These are phyloP conservation scores for Branchellion lobata DNA, from an alignment of 2,888 invertebrate species.

Conservation along the genomic window DNA sequence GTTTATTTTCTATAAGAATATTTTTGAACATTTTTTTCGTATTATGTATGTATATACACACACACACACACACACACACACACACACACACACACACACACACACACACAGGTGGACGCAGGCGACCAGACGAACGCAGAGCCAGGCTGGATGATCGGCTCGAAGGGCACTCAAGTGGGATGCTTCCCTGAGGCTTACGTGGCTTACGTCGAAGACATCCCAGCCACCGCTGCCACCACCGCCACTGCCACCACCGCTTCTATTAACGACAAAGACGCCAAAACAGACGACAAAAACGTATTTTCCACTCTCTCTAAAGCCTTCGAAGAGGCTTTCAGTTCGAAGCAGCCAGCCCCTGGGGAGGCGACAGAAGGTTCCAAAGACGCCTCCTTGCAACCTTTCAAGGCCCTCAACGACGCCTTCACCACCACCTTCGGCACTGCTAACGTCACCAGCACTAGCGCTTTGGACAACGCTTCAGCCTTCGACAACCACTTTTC, in stretches of 20 bases:
- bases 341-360: not conserved
- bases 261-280: too few species aligned
- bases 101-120: conserved; percentile 60
- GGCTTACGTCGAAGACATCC: conserved; percentile 50
- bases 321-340: conserved; percentile 8
- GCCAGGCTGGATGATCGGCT: conserved; percentile 77
- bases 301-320: conserved; percentile 1
- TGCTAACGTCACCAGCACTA: conserved; percentile 6
- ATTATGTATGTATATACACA: too few species aligned
- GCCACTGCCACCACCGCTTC: not conserved
- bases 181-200: conserved; percentile 96
- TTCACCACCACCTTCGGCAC: conserved; percentile 1
- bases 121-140: conserved; percentile 79
- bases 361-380: not conserved
- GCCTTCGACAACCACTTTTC: not conserved
- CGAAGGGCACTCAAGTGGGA: conserved; percentile 74
- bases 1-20: too few species aligned
- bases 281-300: too few species aligned
- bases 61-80: too few species aligned
- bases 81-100: too few species aligned
- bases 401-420: conserved; percentile 20
- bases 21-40: too few species aligned
- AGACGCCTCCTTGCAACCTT: not conserved
- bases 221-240: not conserved
- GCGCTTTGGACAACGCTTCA: not conserved